Percentiles rank a stretch among this genome's conserved stretches.
phyloP scores from a whole-genome alignment of 2,113 vertebrate species.

The Henicopernis longicauda region DNA sequence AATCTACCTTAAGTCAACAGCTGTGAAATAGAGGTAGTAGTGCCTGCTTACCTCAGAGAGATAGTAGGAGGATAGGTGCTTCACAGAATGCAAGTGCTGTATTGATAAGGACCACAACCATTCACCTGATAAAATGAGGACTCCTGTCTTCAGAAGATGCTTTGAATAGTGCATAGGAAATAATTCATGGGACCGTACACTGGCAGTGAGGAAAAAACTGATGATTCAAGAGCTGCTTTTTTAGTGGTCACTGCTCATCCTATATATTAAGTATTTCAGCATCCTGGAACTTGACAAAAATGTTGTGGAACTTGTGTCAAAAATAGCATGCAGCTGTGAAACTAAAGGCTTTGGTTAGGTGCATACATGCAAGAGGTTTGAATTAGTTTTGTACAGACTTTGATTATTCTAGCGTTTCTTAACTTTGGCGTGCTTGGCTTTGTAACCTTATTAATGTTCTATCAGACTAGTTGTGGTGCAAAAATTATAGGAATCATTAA shows the following conservation, averaged over 20 bases:
- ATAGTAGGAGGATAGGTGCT: not conserved
- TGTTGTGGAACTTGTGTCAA: not conserved
- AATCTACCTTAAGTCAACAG: not conserved
- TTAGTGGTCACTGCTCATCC: not conserved
- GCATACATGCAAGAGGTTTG: not conserved
- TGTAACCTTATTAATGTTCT: not conserved
- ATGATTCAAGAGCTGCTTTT: not conserved
- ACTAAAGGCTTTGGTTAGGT: not conserved
- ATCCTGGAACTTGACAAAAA: not conserved
- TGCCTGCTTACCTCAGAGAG: not conserved
- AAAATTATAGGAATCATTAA: slow-evolving; percentile 50
- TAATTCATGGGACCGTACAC: not conserved
- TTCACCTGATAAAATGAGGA: not conserved
- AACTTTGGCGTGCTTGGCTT: not conserved
- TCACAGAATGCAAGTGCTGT: not conserved
- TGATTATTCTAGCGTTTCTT: not conserved
- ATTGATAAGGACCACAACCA: not conserved
- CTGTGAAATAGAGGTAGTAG: not conserved
- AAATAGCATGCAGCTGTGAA: not conserved
- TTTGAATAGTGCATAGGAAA: not conserved
- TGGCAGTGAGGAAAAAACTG: not conserved
- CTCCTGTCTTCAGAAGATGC: not conserved
- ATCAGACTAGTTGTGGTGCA: not conserved
- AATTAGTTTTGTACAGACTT: not conserved
- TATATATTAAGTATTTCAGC: not conserved